Percentiles rank a stretch among this genome's conserved stretches.
Conservation (phyloP, 1,140 invertebrate genomes). For the Camponotus floridanus region DNA sequence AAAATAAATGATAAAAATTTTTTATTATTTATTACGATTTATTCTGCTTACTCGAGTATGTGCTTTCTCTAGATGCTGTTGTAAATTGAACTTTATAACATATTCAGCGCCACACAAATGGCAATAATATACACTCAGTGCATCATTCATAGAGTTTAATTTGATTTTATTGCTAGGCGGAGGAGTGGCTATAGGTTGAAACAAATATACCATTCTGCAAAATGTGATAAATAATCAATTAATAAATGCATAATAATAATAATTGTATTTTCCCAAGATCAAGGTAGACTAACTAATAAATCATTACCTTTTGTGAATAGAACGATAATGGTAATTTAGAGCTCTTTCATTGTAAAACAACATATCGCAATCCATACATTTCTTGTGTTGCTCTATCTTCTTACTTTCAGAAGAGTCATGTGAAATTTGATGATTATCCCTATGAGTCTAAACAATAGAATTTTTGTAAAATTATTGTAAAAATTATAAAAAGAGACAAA, state of each 20-base stretch:
- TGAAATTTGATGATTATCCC: slow-evolving; percentile 87
- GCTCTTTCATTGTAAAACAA: slow-evolving; percentile 88
- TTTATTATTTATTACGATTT: slow-evolving; percentile 28
- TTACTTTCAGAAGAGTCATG: slow-evolving; percentile 82
- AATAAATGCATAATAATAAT: neutral
- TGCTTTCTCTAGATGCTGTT: slow-evolving; percentile 88
- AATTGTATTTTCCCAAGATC: neutral
- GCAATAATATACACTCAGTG: slow-evolving; percentile 89
- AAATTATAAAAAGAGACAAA: neutral
- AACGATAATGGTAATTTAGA: slow-evolving; percentile 89
- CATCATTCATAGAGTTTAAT: slow-evolving; percentile 87
- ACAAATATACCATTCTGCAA: slow-evolving; percentile 85
- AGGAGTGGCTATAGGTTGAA: slow-evolving; percentile 86
- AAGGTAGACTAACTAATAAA: neutral
- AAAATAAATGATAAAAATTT: slow-evolving; percentile 31
- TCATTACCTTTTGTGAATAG: slow-evolving; percentile 87
- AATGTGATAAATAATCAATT: slow-evolving; percentile 63
- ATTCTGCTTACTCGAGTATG: slow-evolving; percentile 82
- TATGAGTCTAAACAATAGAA: slow-evolving; percentile 85
- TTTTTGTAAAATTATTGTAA: slow-evolving; percentile 22
- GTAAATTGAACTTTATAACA: slow-evolving; percentile 90
- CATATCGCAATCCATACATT: slow-evolving; percentile 88
- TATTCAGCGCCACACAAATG: slow-evolving; percentile 90
- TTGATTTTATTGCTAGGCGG: slow-evolving; percentile 88
- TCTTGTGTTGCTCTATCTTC: slow-evolving; percentile 83